A percentile compares a stretch with the other conserved stretches of the same genome.
Evolutionary conservation across 2,797 vertebrate species (phyloP).

Genomic region (Pipistrellus kuhlii): DNA sequence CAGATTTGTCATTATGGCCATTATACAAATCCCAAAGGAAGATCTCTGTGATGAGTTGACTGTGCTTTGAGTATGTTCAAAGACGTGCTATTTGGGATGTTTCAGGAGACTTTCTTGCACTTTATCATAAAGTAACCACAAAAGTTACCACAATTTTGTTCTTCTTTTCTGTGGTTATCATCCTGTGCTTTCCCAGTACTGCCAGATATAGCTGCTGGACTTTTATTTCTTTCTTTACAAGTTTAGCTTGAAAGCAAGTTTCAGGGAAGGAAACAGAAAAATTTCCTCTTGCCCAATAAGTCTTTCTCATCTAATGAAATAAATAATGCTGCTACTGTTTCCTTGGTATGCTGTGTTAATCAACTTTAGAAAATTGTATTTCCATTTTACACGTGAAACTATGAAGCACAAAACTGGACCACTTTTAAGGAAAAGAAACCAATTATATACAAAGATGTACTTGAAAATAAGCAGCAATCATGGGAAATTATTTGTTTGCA

Average conservation of each 20-base stretch:
- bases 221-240: slow-evolving; percentile 41
- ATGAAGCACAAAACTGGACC: not conserved
- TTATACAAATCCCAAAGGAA: not conserved
- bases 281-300: not conserved
- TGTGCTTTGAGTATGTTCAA: slow-evolving; percentile 33
- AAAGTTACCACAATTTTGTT: not conserved
- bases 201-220: not conserved
- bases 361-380: slow-evolving; percentile 47
- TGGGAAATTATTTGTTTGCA: slow-evolving; percentile 38
- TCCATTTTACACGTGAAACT: slow-evolving; percentile 35
- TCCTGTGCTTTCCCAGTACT: not conserved
- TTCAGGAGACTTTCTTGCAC: slow-evolving; percentile 20
- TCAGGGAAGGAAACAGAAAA: slow-evolving; percentile 22
- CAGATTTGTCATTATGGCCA: not conserved
- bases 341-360: not conserved
- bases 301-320: slow-evolving; percentile 12
- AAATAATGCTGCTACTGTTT: not conserved
- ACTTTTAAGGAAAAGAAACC: slow-evolving; percentile 9
- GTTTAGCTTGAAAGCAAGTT: slow-evolving; percentile 36
- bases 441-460: not conserved
- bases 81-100: slow-evolving; percentile 13
- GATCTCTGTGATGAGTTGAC: not conserved
- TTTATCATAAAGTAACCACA: slow-evolving; percentile 3
- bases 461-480: slow-evolving; percentile 56
- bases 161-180: not conserved